These are phyloP conservation scores for Chionoecetes opilio DNA, from an alignment of 1,140 invertebrate genomes.

Conservation along the genomic window DNA sequence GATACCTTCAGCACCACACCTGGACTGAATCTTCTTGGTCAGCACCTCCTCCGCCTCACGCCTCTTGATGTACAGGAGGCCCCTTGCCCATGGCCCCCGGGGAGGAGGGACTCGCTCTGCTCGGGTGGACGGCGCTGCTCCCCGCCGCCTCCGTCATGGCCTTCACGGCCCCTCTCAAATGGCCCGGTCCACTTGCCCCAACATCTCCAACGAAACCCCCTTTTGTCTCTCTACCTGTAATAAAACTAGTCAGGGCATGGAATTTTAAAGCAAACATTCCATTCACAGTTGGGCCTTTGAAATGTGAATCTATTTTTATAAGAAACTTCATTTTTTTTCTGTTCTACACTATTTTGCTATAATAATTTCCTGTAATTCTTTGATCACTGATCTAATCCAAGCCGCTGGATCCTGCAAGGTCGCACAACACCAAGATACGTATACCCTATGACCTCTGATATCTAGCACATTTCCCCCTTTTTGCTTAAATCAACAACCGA, in stretches of 20 bases:
- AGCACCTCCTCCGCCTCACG: constrained; percentile 58
- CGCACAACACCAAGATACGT: too few species aligned
- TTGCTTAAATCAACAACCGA: background rate
- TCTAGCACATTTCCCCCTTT: too few species aligned
- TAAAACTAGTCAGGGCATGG: background rate
- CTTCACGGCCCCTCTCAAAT: constrained; percentile 70
- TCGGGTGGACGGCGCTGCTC: constrained; percentile 28
- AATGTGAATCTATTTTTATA: too few species aligned
- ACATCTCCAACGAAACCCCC: constrained; percentile 72
- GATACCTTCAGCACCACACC: constrained; percentile 75
- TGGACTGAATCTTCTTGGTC: constrained; percentile 56
- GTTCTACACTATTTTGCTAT: too few species aligned
- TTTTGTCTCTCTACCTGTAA: constrained; percentile 71
- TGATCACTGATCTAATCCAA: too few species aligned
- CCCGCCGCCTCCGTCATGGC: constrained; percentile 41
- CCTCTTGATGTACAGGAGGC: constrained; percentile 73
- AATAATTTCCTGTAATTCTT: too few species aligned
- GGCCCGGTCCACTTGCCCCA: constrained; percentile 69
- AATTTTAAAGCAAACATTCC: background rate
- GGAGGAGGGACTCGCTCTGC: constrained; percentile 74
- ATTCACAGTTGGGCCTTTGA: too few species aligned
- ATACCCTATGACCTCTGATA: too few species aligned
- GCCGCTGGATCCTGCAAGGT: too few species aligned
- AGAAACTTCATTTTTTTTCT: too few species aligned
- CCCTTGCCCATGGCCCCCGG: constrained; percentile 76